A percentile compares a stretch with the other conserved stretches of the same genome.
phyloP scores from a whole-genome alignment of 2,113 vertebrate genomes.

The Ginglymostoma cirratum region DNA sequence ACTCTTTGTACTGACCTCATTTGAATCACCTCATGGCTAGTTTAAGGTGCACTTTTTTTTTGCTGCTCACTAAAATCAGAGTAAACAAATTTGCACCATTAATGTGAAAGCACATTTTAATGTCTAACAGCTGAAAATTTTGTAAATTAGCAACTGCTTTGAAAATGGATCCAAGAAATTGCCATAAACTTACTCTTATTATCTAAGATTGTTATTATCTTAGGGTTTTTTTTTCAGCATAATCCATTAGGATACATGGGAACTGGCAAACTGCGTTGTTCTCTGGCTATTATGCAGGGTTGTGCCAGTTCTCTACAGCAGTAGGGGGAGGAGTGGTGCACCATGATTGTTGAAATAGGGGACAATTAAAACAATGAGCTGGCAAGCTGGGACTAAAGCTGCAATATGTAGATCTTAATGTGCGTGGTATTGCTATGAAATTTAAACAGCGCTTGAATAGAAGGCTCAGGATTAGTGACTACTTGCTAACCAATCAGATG shows the following conservation, averaged over 20 bases:
- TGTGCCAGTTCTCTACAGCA: neutral
- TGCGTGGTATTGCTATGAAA: neutral
- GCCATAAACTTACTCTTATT: constrained; percentile 25
- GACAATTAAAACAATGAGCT: neutral
- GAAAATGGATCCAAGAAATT: constrained; percentile 17
- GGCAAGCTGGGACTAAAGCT: neutral
- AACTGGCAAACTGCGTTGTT: neutral
- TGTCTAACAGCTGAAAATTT: constrained; percentile 23
- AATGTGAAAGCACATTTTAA: constrained; percentile 27
- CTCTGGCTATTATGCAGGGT: neutral
- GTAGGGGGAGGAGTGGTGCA: neutral
- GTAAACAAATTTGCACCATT: constrained; percentile 30
- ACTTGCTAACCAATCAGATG: neutral
- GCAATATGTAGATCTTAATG: neutral
- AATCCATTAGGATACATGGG: constrained; percentile 26
- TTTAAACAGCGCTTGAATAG: neutral
- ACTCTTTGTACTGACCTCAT: neutral
- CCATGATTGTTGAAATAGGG: neutral
- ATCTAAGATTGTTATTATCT: constrained; percentile 11
- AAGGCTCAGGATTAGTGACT: neutral
- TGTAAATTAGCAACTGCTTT: neutral
- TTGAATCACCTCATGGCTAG: constrained; percentile 16
- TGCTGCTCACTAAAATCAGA: neutral
- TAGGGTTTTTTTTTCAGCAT: neutral
- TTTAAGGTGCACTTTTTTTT: neutral